A percentile compares a stretch with the other conserved stretches of the same genome.
Evolutionary conservation across 2,888 invertebrate genomes (phyloP).

Genomic region (Noctua janthe): DNA sequence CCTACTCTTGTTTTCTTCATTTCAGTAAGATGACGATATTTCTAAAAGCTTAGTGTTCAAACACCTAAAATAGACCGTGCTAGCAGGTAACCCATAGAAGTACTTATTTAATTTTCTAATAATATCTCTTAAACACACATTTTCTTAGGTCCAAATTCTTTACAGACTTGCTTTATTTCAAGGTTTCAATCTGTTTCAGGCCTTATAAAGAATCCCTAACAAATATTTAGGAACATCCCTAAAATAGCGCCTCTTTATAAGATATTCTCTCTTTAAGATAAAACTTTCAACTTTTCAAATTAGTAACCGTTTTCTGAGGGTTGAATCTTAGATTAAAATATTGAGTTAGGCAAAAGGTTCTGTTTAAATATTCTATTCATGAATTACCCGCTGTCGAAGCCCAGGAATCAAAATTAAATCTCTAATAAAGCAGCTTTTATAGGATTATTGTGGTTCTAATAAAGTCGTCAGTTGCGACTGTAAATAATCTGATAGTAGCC

Average conservation of each 20-base stretch:
- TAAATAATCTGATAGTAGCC: no score
- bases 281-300: conserved; percentile 35
- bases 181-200: conserved; percentile 37
- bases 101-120: neutral
- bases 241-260: conserved; percentile 8
- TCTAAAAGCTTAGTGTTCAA: neutral
- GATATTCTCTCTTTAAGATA: conserved; percentile 15
- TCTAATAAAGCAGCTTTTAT: conserved; percentile 16
- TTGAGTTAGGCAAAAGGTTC: conserved; percentile 15
- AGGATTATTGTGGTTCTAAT: conserved; percentile 21
- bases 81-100: neutral
- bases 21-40: neutral
- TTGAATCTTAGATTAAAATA: conserved; percentile 35
- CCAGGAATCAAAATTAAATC: neutral
- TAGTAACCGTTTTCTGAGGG: conserved; percentile 15
- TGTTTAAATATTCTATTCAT: conserved; percentile 22
- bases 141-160: neutral
- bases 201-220: conserved; percentile 22
- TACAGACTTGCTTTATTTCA: conserved; percentile 21
- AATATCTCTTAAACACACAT: conserved; percentile 5
- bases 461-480: neutral
- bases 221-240: conserved; percentile 38
- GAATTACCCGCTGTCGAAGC: neutral
- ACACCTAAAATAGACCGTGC: neutral
- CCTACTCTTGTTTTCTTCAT: no score